Evolutionary conservation across 2,797 vertebrate genomes (phyloP), one percentile per base, ranked within the genome.

Genomic region (Odontamblyopus rebecca): DNA sequence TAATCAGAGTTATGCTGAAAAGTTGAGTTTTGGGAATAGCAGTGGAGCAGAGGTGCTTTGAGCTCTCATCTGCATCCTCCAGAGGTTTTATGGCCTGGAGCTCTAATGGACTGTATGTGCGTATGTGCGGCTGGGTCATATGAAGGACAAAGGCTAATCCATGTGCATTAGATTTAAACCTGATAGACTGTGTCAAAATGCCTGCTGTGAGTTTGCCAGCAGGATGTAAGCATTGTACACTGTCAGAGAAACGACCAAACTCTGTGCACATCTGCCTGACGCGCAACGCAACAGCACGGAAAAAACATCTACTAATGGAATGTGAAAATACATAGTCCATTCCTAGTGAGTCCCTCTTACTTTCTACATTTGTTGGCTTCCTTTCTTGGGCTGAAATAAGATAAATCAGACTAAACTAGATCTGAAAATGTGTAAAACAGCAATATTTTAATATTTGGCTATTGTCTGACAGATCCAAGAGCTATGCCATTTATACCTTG

Each of bases 91-190:
- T 81, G 81, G 82, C 81, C 73, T 82, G 50, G 23, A 69, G 82
- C 80, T 62, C 80, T 48, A 48, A 48, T 48, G 44, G 44, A 48
- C 3, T 82, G 71, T 5, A 19, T 19, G 61, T 38, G 60, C 84
- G 85, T 78, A 81, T 75, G 86, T 81, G 83, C 73, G 78, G 62
- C 85, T 38, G 67, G 89, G 89, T 88, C 82, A 82, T 30, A 65
- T 84, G 84, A 90, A 92, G 87, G 89, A 88, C 89, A 84, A 80
- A 85, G 62, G 77, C 84, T 77, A 78, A 88, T 87, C 74, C 74
- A 76, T 74, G 62, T 72, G 67, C 70, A 71, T 85, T 84, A 70
- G 82, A 88, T 86, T 81, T 81, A 78, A 84, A 83, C 51, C 69
- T 74, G 86, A 86, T 73, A 61, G 70, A 79, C 68, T 74, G 62